phyloP scores from a whole-genome alignment of 1,140 invertebrate species.

The Nilaparvata lugens region DNA sequence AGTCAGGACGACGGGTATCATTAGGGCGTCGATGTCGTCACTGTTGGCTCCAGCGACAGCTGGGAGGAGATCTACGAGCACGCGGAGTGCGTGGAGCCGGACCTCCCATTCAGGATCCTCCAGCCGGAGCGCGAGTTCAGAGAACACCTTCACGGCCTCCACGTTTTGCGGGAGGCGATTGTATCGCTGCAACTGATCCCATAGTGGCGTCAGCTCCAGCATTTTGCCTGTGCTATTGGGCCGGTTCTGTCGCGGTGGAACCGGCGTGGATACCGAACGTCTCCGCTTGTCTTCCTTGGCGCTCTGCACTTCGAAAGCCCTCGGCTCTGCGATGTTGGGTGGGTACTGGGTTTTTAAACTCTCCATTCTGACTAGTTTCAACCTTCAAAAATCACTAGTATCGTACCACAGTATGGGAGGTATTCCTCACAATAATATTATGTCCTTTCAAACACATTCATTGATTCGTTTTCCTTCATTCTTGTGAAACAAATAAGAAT shows the following conservation, averaged over 20 bases:
- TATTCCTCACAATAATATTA: too few species aligned
- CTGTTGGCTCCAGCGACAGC: slow-evolving; percentile 39
- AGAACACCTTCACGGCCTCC: slow-evolving; percentile 51
- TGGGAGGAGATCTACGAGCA: slow-evolving; percentile 61
- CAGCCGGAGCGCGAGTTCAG: slow-evolving; percentile 57
- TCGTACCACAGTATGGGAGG: too few species aligned
- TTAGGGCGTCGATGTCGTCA: slow-evolving; percentile 45
- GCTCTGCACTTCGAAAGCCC: slow-evolving; percentile 13
- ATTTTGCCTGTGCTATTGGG: slow-evolving; percentile 28
- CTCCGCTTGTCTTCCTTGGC: slow-evolving; percentile 5
- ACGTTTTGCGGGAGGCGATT: slow-evolving; percentile 44
- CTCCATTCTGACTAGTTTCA: background rate
- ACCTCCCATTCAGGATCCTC: slow-evolving; percentile 72
- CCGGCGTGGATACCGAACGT: background rate
- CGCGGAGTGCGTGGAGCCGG: slow-evolving; percentile 62
- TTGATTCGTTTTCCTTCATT: too few species aligned
- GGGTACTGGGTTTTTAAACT: slow-evolving; percentile 6
- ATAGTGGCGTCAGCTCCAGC: slow-evolving; percentile 58
- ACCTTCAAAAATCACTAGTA: too few species aligned
- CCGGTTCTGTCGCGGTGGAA: slow-evolving; percentile 26
- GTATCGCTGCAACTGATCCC: slow-evolving; percentile 60
- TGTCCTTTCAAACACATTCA: too few species aligned
- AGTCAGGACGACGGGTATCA: slow-evolving; percentile 44
- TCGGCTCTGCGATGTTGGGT: background rate
- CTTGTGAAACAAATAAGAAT: too few species aligned